Evolutionary conservation across 1,140 invertebrate species (phyloP).

Genomic region (Cardiocondyla obscurior): DNA sequence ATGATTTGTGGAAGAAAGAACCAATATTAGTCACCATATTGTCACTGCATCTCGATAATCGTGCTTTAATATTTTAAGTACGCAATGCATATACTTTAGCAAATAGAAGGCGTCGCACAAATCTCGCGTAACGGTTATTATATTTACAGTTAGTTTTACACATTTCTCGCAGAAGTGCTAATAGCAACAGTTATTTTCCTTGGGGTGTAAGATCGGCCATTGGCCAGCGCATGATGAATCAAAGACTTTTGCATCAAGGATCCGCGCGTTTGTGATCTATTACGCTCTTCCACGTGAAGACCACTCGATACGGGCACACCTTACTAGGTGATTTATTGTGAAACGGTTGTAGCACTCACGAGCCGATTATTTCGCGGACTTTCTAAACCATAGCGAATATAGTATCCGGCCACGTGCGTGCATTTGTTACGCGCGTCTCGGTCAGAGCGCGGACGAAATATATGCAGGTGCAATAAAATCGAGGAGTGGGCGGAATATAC

Average conservation of each 20-base stretch:
- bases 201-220: not conserved
- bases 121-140: slow-evolving; percentile 45
- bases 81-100: not conserved
- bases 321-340: slow-evolving; percentile 63
- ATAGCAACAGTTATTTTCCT: slow-evolving; percentile 31
- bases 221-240: not conserved
- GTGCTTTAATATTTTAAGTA: slow-evolving; percentile 3
- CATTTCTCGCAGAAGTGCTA: slow-evolving; percentile 34
- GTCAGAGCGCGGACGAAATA: not conserved
- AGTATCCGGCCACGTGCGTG: slow-evolving; percentile 56
- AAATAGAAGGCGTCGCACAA: slow-evolving; percentile 21
- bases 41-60: not conserved
- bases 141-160: slow-evolving; percentile 47
- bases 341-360: slow-evolving; percentile 69
- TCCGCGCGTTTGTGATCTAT: not conserved
- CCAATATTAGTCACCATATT: not conserved
- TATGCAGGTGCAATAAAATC: slow-evolving; percentile 3
- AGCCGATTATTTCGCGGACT: slow-evolving; percentile 66
- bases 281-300: slow-evolving; percentile 5
- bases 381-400: slow-evolving; percentile 66
- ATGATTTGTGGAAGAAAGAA: not conserved
- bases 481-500: not conserved
- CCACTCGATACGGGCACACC: slow-evolving; percentile 42
- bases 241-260: not conserved
- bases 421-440: slow-evolving; percentile 37